Evolutionary conservation across 2,113 vertebrate species (phyloP).

Genomic region (Falcunculus frontatus): DNA sequence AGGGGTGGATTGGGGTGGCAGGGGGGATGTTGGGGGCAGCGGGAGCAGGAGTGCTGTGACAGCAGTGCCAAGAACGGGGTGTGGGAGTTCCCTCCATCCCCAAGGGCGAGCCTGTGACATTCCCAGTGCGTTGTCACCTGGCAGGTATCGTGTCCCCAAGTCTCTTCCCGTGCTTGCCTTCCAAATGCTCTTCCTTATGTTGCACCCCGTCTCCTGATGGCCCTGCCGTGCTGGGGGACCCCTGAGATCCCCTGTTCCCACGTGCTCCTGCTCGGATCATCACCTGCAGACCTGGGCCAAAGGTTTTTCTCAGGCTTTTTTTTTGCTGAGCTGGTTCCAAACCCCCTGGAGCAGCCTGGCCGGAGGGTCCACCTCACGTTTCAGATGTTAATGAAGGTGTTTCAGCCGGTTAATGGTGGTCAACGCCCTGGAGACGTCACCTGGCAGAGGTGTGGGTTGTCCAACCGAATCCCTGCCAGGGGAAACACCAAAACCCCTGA

Average conservation of each 20-base stretch:
- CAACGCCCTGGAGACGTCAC: not conserved
- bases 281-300: not conserved
- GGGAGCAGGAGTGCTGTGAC: not conserved
- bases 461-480: not conserved
- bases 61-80: accelerated
- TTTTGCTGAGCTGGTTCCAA: not conserved
- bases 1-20: not conserved
- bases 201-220: not conserved
- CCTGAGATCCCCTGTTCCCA: not conserved
- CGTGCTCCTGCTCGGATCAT: not conserved
- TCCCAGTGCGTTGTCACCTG: not conserved
- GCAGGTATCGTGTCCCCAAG: accelerated
- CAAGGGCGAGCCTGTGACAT: accelerated
- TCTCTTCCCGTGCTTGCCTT: accelerated
- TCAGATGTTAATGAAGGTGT: conserved; percentile 49
- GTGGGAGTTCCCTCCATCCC: not conserved
- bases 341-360: not conserved
- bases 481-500: not conserved
- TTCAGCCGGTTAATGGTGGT: conserved; percentile 10
- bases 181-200: not conserved
- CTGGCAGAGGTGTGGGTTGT: not conserved
- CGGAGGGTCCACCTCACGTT: not conserved
- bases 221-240: not conserved
- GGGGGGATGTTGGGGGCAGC: not conserved
- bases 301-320: not conserved